A percentile compares a stretch with the other conserved stretches of the same genome.
Evolutionary conservation across 2,888 invertebrate genomes (phyloP).

Genomic region (Esperia sulphurella): DNA sequence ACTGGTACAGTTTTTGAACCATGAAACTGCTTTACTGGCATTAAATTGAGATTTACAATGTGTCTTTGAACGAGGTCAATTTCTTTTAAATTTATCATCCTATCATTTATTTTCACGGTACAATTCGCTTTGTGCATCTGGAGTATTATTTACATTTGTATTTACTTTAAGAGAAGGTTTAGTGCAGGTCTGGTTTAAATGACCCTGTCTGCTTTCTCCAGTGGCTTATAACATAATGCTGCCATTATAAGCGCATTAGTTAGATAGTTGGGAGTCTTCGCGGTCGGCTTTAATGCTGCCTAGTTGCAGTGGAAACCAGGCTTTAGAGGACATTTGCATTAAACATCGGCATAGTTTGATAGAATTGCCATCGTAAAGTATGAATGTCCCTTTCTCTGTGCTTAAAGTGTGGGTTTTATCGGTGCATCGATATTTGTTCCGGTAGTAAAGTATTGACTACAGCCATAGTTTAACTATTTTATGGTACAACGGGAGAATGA

Average conservation of each 20-base stretch:
- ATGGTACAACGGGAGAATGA: no score
- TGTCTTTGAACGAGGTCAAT: conserved; percentile 21
- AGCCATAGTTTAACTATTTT: no score
- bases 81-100: conserved; percentile 24
- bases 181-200: conserved; percentile 42
- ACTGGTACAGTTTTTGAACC: conserved; percentile 38
- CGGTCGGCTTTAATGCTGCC: conserved; percentile 33
- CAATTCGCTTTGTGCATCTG: background rate
- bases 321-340: conserved; percentile 38
- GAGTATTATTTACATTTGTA: conserved; percentile 6
- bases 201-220: conserved; percentile 57
- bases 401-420: conserved; percentile 4
- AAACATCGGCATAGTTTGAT: conserved; percentile 24
- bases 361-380: conserved; percentile 19
- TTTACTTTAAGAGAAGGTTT: background rate
- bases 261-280: conserved; percentile 44
- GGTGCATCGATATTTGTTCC: background rate
- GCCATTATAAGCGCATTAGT: conserved; percentile 70
- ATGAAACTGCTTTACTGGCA: conserved; percentile 42
- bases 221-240: conserved; percentile 42
- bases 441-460: background rate
- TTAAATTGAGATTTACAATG: conserved; percentile 38
- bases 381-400: conserved; percentile 13
- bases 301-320: conserved; percentile 33
- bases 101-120: conserved; percentile 23